phyloP scores from a whole-genome alignment of 2,797 vertebrate species.

The Takifugu ocellatus region DNA sequence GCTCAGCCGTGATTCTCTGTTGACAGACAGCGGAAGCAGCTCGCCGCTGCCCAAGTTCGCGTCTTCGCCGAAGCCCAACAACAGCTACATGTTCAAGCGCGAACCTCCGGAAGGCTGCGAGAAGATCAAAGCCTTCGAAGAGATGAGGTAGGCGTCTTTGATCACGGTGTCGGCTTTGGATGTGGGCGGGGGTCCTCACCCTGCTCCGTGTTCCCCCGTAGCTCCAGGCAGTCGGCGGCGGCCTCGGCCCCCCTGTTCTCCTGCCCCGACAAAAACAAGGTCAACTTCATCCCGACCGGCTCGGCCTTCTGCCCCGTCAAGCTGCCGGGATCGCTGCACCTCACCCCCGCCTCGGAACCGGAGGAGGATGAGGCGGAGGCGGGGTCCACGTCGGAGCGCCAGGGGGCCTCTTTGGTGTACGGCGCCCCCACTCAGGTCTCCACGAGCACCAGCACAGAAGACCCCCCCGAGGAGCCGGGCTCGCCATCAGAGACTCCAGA shows the following conservation, averaged over 20 bases:
- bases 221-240: slow-evolving; percentile 87
- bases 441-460: slow-evolving; percentile 85
- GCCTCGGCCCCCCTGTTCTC: slow-evolving; percentile 89
- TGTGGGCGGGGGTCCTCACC: background rate
- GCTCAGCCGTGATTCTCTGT: slow-evolving; percentile 20
- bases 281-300: slow-evolving; percentile 97
- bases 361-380: slow-evolving; percentile 72
- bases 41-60: slow-evolving; percentile 98
- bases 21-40: slow-evolving; percentile 95
- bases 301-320: slow-evolving; percentile 97
- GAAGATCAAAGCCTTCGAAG: slow-evolving; percentile 98
- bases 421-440: slow-evolving; percentile 83
- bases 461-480: slow-evolving; percentile 71
- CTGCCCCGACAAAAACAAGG: slow-evolving; percentile 99
- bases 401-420: slow-evolving; percentile 72
- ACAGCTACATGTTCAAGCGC: slow-evolving; percentile 99
- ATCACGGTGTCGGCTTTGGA: background rate
- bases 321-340: slow-evolving; percentile 84
- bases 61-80: slow-evolving; percentile 99
- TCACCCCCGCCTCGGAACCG: slow-evolving; percentile 73
- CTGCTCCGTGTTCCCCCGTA: slow-evolving; percentile 42
- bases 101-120: slow-evolving; percentile 99
- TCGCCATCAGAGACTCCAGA: slow-evolving; percentile 56
- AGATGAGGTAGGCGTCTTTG: slow-evolving; percentile 84
- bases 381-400: slow-evolving; percentile 57